Evolutionary conservation across 2,113 vertebrate species (phyloP).

Genomic region (Triplophysa dalaica): DNA sequence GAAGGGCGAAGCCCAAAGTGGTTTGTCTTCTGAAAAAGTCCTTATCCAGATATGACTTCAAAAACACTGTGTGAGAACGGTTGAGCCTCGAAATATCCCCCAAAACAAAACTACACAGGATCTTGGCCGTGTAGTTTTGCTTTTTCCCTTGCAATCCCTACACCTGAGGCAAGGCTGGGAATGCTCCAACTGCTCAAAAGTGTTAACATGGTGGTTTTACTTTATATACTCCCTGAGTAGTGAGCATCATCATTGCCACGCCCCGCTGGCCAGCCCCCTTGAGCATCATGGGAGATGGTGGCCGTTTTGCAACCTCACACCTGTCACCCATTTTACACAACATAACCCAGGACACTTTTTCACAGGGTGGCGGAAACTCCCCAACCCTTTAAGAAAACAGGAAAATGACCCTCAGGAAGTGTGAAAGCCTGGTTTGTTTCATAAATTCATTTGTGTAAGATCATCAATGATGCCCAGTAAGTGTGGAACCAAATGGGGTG

Average conservation of each 20-base stretch:
- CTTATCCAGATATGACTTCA: conserved; percentile 84
- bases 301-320: conserved; percentile 73
- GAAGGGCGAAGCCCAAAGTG: conserved; percentile 84
- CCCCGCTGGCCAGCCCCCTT: conserved; percentile 77
- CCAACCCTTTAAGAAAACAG: not conserved
- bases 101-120: conserved; percentile 97
- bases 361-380: conserved; percentile 61
- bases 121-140: conserved; percentile 89
- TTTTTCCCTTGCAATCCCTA: conserved; percentile 94
- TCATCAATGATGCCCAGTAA: not conserved
- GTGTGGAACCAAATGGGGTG: conserved; percentile 35
- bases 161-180: conserved; percentile 99
- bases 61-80: conserved; percentile 90
- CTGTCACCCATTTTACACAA: conserved; percentile 74
- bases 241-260: conserved; percentile 65
- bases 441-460: not conserved
- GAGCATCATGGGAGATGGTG: conserved; percentile 68
- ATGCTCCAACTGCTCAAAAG: conserved; percentile 96
- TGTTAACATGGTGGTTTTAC: conserved; percentile 73
- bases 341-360: conserved; percentile 68
- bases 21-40: conserved; percentile 80
- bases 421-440: not conserved
- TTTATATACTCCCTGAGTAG: conserved; percentile 85
- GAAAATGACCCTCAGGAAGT: not conserved
- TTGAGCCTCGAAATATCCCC: conserved; percentile 81